Evolutionary conservation across 2,888 invertebrate species (phyloP).

Genomic region (Silvanus unidentatus): DNA sequence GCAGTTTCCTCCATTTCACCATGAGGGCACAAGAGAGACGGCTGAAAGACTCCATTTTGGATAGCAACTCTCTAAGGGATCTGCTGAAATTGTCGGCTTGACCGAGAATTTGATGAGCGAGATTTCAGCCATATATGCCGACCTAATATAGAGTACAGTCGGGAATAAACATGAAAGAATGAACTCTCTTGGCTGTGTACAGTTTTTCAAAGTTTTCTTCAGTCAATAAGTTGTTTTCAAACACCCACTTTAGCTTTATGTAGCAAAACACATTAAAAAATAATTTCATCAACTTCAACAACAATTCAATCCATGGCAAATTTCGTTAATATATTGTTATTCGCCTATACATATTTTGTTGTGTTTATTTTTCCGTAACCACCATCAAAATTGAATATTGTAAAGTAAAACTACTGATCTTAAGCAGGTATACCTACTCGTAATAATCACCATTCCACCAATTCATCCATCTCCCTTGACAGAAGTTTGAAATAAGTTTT

Average conservation of each 20-base stretch:
- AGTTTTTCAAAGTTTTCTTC: constrained; percentile 15
- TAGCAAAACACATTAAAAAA: neutral
- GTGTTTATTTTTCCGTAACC: too few relatives aligned
- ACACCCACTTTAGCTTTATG: constrained; percentile 11
- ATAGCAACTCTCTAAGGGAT: constrained; percentile 23
- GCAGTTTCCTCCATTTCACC: neutral
- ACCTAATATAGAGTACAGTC: constrained; percentile 30
- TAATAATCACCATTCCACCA: too few relatives aligned
- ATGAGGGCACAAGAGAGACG: neutral
- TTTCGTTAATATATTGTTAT: too few relatives aligned
- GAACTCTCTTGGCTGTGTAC: constrained; percentile 21
- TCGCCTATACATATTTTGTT: neutral
- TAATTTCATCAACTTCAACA: too few relatives aligned
- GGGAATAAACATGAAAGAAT: constrained; percentile 31
- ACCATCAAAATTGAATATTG: too few relatives aligned
- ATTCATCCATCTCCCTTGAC: too few relatives aligned
- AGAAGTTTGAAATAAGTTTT: too few relatives aligned
- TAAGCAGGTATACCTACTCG: too few relatives aligned
- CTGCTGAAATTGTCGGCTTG: constrained; percentile 28
- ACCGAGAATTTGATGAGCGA: constrained; percentile 34
- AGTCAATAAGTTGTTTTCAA: constrained; percentile 19
- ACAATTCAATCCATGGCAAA: too few relatives aligned
- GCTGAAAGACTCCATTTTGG: constrained; percentile 9
- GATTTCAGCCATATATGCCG: constrained; percentile 28
- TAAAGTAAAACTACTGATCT: too few relatives aligned